Conservation (phyloP, 1,140 invertebrate species). For the Saccostrea glomerata region DNA sequence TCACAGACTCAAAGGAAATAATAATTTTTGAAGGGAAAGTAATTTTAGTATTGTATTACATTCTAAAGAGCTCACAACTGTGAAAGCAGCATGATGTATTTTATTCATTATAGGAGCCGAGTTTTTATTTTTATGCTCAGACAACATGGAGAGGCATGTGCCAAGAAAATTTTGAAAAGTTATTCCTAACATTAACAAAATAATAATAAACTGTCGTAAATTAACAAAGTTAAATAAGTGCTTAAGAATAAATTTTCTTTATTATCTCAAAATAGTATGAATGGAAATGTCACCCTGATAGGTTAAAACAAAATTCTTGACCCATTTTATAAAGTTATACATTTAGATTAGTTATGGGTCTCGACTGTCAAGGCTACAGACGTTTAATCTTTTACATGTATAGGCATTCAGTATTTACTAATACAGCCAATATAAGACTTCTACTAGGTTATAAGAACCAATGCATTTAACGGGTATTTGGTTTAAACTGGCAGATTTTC, state of each 20-base stretch:
- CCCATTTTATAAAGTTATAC: neutral
- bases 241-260: neutral
- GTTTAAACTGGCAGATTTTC: too few relatives aligned
- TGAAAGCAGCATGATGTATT: neutral
- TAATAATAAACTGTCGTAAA: neutral
- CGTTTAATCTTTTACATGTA: too few relatives aligned
- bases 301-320: conserved; percentile 14
- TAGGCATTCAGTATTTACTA: too few relatives aligned
- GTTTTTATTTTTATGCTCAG: neutral
- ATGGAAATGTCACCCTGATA: neutral
- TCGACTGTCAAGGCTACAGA: neutral
- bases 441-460: too few relatives aligned
- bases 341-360: neutral
- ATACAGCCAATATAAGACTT: too few relatives aligned
- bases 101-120: neutral
- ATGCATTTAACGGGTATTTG: too few relatives aligned
- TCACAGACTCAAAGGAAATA: too few relatives aligned
- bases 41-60: too few relatives aligned
- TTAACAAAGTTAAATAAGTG: neutral
- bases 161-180: neutral
- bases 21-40: too few relatives aligned
- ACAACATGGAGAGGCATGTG: neutral
- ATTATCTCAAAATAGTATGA: neutral
- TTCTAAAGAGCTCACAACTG: too few relatives aligned
- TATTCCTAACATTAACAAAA: neutral